phyloP scores from a whole-genome alignment of 2,888 invertebrate species.

The Himalopsyche kuldschensis region DNA sequence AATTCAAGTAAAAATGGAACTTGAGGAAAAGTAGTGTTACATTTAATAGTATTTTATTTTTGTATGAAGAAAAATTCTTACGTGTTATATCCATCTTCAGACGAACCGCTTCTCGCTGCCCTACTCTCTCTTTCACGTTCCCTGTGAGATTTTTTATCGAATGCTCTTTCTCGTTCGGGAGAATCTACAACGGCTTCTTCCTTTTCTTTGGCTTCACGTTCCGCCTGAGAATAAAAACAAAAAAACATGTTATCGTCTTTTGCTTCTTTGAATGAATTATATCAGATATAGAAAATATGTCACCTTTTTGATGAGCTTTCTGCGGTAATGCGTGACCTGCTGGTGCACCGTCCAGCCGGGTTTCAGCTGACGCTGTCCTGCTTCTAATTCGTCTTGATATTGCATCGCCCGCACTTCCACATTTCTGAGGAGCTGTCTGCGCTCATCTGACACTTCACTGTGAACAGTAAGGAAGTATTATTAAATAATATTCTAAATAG shows the following conservation, averaged over 20 bases:
- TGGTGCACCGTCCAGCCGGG: constrained; percentile 74
- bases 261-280: not conserved
- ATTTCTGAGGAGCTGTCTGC: constrained; percentile 78
- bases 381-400: constrained; percentile 95
- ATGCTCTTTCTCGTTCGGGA: constrained; percentile 40
- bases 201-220: constrained; percentile 38
- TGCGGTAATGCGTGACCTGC: constrained; percentile 88
- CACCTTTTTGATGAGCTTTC: constrained; percentile 86
- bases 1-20: not conserved
- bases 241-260: not conserved
- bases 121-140: constrained; percentile 48
- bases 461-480: too few species aligned
- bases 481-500: too few species aligned
- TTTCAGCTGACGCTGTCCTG: constrained; percentile 73
- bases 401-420: constrained; percentile 94
- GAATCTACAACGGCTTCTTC: constrained; percentile 29
- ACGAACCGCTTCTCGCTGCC: constrained; percentile 47
- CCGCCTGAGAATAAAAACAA: constrained; percentile 27
- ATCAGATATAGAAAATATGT: not conserved
- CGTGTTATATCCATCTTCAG: constrained; percentile 50
- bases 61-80: constrained; percentile 20
- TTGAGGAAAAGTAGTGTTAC: not conserved
- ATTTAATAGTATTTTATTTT: not conserved
- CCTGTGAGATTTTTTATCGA: constrained; percentile 38
- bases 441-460: constrained; percentile 67